Conservation (phyloP, 2,113 vertebrate species). For the Centropristis striata region DNA sequence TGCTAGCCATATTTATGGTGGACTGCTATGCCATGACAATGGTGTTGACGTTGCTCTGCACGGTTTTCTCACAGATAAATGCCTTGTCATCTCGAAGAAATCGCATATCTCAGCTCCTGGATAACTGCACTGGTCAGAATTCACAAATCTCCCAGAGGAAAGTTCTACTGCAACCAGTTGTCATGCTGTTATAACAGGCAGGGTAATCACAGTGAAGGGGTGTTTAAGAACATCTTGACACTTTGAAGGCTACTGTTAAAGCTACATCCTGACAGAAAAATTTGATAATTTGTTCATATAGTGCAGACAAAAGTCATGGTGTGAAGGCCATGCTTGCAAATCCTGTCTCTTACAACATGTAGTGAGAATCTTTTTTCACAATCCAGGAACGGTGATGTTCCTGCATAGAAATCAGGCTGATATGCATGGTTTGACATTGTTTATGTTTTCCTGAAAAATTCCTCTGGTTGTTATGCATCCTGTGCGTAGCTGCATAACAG, state of each 20-base stretch:
- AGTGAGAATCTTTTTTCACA: not conserved
- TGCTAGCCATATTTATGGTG: constrained; percentile 33
- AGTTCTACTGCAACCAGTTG: constrained; percentile 19
- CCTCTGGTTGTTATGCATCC: too few relatives aligned
- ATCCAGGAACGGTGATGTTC: too few relatives aligned
- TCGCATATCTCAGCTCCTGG: constrained; percentile 43
- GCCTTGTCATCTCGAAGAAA: constrained; percentile 44
- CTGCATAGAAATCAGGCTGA: not conserved
- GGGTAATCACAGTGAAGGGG: constrained; percentile 7
- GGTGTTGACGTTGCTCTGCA: constrained; percentile 47
- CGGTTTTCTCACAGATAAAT: constrained; percentile 62
- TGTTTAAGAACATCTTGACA: constrained; percentile 24
- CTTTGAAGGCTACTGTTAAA: constrained; percentile 10
- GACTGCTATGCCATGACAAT: constrained; percentile 32
- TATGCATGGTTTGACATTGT: too few relatives aligned
- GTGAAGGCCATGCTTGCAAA: not conserved
- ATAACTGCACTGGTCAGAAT: constrained; percentile 30
- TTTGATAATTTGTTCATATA: not conserved
- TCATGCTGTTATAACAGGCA: constrained; percentile 19
- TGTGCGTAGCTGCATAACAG: too few relatives aligned
- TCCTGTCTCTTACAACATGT: not conserved
- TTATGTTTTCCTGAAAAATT: too few relatives aligned
- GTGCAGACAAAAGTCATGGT: not conserved
- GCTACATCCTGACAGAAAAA: too few relatives aligned
- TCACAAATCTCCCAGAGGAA: constrained; percentile 35